Evolutionary conservation across 2,888 invertebrate genomes (phyloP).

Genomic region (Argyra leucocephala): DNA sequence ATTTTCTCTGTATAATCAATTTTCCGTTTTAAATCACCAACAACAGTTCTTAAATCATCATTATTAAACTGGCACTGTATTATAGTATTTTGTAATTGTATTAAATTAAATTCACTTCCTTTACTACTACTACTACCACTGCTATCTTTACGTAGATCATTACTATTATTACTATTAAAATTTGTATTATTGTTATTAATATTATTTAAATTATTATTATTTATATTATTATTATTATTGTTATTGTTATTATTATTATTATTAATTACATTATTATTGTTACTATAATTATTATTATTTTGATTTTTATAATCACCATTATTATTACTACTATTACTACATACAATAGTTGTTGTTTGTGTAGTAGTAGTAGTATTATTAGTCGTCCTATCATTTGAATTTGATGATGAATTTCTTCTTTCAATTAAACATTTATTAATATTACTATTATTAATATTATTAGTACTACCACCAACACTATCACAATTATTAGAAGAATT

Average conservation of each 20-base stretch:
- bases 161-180: conserved; percentile 7
- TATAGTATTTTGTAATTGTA: conserved; percentile 42
- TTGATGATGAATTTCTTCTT: background rate
- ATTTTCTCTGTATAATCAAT: conserved; percentile 44
- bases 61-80: conserved; percentile 43
- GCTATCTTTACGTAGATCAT: conserved; percentile 15
- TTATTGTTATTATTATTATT: background rate
- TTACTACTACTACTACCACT: conserved; percentile 17
- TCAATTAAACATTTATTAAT: conserved; percentile 8
- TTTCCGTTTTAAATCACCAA: conserved; percentile 42
- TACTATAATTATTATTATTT: conserved; percentile 8
- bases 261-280: background rate
- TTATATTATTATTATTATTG: conserved; percentile 13
- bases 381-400: background rate
- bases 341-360: background rate
- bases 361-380: background rate
- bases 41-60: conserved; percentile 40
- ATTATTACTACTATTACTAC: conserved; percentile 12
- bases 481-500: conserved; percentile 12
- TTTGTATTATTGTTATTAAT: background rate
- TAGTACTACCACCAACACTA: conserved; percentile 11
- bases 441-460: conserved; percentile 10
- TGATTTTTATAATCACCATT: background rate
- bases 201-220: conserved; percentile 11
- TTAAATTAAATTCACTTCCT: conserved; percentile 38